A percentile compares a stretch with the other conserved stretches of the same genome.
Conservation (phyloP, 1,140 invertebrate genomes). For the Papilio polyxenes region DNA sequence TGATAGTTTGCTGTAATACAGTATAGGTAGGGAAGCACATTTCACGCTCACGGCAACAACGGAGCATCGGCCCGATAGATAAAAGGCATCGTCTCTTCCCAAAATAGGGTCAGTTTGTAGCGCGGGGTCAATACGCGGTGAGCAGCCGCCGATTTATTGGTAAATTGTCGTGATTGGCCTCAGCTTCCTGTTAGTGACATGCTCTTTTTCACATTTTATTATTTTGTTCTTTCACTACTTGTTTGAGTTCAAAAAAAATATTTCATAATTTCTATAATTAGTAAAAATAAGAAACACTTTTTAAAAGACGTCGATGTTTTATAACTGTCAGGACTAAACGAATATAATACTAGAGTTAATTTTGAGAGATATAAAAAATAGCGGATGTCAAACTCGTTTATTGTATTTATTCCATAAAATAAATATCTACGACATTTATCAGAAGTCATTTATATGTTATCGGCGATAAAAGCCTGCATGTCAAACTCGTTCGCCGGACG, state of each 20-base stretch:
- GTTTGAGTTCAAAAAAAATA: no score
- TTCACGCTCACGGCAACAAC: neutral
- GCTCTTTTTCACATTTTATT: constrained; percentile 54
- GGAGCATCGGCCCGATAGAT: constrained; percentile 6
- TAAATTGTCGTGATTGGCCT: constrained; percentile 66
- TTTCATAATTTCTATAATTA: no score
- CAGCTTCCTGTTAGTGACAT: constrained; percentile 52
- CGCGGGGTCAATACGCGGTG: constrained; percentile 27
- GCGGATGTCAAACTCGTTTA: neutral
- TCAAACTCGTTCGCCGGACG: neutral
- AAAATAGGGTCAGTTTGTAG: constrained; percentile 18
- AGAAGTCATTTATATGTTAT: constrained; percentile 7
- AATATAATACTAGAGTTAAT: neutral
- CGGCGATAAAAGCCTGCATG: constrained; percentile 8
- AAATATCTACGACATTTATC: neutral
- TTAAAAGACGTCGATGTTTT: neutral
- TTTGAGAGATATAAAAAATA: neutral
- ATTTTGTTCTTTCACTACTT: neutral
- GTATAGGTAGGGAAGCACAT: neutral
- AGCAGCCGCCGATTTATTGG: constrained; percentile 64
- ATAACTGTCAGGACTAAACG: neutral
- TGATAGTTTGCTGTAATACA: neutral
- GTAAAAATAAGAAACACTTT: neutral
- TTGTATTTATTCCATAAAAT: neutral
- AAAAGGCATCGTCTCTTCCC: constrained; percentile 19